Evolutionary conservation across 2,113 vertebrate genomes (phyloP).

Genomic region (Zingel zingel): DNA sequence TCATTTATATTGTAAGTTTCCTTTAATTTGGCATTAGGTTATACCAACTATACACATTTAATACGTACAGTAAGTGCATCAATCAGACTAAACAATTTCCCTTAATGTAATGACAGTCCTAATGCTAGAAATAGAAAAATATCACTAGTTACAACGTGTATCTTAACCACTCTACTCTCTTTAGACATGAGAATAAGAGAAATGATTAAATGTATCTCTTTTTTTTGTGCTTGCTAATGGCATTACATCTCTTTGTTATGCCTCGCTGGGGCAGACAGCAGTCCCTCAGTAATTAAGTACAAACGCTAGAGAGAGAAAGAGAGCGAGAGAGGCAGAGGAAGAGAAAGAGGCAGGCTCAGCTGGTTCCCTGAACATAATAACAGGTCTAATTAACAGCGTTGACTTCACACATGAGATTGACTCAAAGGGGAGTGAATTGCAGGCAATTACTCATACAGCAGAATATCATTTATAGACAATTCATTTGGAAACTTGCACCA

Average conservation of each 20-base stretch:
- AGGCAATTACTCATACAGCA: slow-evolving; percentile 81
- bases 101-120: slow-evolving; percentile 24
- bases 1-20: not conserved
- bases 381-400: slow-evolving; percentile 84
- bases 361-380: slow-evolving; percentile 83
- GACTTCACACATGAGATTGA: slow-evolving; percentile 84
- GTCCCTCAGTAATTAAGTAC: slow-evolving; percentile 84
- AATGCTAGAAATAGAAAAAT: slow-evolving; percentile 39
- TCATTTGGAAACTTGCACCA: slow-evolving; percentile 71
- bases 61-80: not conserved
- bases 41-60: slow-evolving; percentile 14
- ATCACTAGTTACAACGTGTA: slow-evolving; percentile 44
- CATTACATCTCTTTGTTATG: slow-evolving; percentile 82
- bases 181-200: slow-evolving; percentile 63
- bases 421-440: slow-evolving; percentile 83
- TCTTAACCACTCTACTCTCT: slow-evolving; percentile 56
- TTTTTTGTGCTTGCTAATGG: slow-evolving; percentile 72
- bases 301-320: slow-evolving; percentile 77
- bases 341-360: slow-evolving; percentile 79
- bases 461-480: slow-evolving; percentile 80
- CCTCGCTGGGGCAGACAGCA: slow-evolving; percentile 77
- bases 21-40: not conserved
- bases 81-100: slow-evolving; percentile 20
- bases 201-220: slow-evolving; percentile 62
- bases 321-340: slow-evolving; percentile 54